Conservation (phyloP, 2,113 vertebrate species). For the Sterrhoptilus dennistouni region DNA sequence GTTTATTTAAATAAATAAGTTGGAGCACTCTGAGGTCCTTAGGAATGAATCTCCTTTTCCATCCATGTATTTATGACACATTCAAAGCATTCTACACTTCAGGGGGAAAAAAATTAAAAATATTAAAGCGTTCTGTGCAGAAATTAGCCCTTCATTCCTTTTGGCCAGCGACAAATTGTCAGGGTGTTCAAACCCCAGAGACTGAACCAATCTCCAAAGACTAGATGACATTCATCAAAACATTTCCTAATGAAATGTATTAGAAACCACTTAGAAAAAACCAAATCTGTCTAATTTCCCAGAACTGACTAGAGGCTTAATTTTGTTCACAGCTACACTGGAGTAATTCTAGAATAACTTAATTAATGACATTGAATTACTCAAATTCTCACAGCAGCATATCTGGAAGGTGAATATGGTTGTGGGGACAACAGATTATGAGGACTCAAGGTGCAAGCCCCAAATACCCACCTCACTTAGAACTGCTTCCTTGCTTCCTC, state of each 20-base stretch:
- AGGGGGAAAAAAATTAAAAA: not conserved
- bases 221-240: constrained; percentile 45
- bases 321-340: constrained; percentile 47
- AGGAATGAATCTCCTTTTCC: not conserved
- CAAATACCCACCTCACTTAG: not conserved
- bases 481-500: not conserved
- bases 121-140: not conserved
- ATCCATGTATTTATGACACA: not conserved
- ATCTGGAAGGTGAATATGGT: constrained; percentile 23
- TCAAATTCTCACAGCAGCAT: not conserved
- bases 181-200: constrained; percentile 12
- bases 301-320: constrained; percentile 49
- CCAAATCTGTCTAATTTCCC: constrained; percentile 52
- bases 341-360: constrained; percentile 56
- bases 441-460: not conserved
- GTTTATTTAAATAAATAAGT: not conserved
- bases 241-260: constrained; percentile 45
- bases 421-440: not conserved
- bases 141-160: constrained; percentile 30
- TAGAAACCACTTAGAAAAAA: constrained; percentile 48
- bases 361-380: constrained; percentile 44
- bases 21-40: not conserved
- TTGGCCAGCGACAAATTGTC: not conserved
- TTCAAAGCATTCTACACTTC: not conserved
- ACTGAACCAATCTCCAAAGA: constrained; percentile 1